Evolutionary conservation across 2,113 vertebrate genomes (phyloP), one percentile per base, ranked within the genome.

Genomic region (Urocolius indicus): DNA sequence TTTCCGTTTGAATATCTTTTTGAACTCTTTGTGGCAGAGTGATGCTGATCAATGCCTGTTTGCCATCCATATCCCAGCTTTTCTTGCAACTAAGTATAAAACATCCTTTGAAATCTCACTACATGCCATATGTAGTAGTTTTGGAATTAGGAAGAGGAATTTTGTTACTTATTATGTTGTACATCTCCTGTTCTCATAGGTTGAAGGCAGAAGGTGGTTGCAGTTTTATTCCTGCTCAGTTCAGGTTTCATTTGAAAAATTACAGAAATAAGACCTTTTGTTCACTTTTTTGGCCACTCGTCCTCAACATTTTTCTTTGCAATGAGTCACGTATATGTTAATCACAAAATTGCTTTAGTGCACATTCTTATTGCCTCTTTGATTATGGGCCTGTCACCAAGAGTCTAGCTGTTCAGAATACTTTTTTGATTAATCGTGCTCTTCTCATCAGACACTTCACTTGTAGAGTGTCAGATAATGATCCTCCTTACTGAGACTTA

Each of bases 381-480:
- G 95, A 95, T 95, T 95, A 81, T 78, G 65, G 79, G 48, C 55
- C 38, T 84, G 72, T 90, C 83, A 94, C 75, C 38, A 71, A 81
- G 19, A 75, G 68, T 90, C 52, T 67, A 52, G 68, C 85, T 96
- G 68, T 59, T 96, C 82, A 66, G 82, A 87, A 83, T 86, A 63
- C 52, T 84, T 90, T 90, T 77, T 83, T 96, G 88, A 96, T 97
- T 95, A 96, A 93, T 94, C 90, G 57, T 57, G 61, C 65, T 86
- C 83, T 89, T 89, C 76, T 95, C 88, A 89, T 93, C 92, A 95
- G 72, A 77, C 79, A 45, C 79, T 96, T 95, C 72, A 74, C 65
- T 95, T 71, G 45, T 32, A 54, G 48, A 93, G 72, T 65, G 71
- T 90, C 87, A 78, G 85, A 90, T 96, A 93, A 95, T 86, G 85